Base-by-base conservation (phyloP, 2,113 vertebrate genomes). In the Gymnorhina tibicen region DNA sequence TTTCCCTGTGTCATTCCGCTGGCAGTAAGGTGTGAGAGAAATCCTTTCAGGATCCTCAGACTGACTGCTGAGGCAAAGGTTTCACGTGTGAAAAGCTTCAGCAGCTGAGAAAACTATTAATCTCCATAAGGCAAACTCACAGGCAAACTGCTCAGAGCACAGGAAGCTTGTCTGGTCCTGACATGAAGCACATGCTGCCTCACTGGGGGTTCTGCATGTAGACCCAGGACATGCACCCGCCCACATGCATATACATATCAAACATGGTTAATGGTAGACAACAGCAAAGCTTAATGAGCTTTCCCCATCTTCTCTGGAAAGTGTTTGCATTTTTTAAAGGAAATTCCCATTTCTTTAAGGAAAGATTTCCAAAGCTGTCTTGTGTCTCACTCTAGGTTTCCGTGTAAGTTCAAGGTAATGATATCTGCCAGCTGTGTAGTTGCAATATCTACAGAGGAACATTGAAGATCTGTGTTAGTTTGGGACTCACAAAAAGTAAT, bases 401-500 rank as follows among this genome's bases (percentile, higher is more conserved):
- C 46, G 27, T 56, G 14, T 24, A 92, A 88, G 44, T 74, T 87
- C 50, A 90, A 76, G 79, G 32, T 55, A 87, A 42, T 47, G 66
- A 41, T 46, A 68, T 72, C 66, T 97, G 88, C 87, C 88, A 95
- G 55, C 73, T 91, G 50, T 79, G 76, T 55, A 68, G 55, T 64
- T 92, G 58, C 69, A 85, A 3, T 77, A 76, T 95, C 94, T 91
- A 91, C 91, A 97, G 94, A 97, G 94, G 83, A 97, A 94, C 85
- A 91, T 22, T 10, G 69, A 96, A 97, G 93, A 87, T 96, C 96
- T 95, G 49, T 87, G 80, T 97, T 96, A 98, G 94, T 98, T 97
- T 98, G 98, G 96, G 97, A 98, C 95, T 98, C 96, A 96, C 96
- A 98, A 97, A 97, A 98, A 97, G 96, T 96, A 97, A 98, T 98